phyloP scores from a whole-genome alignment of 1,140 invertebrate genomes.

The Carposina sasakii region DNA sequence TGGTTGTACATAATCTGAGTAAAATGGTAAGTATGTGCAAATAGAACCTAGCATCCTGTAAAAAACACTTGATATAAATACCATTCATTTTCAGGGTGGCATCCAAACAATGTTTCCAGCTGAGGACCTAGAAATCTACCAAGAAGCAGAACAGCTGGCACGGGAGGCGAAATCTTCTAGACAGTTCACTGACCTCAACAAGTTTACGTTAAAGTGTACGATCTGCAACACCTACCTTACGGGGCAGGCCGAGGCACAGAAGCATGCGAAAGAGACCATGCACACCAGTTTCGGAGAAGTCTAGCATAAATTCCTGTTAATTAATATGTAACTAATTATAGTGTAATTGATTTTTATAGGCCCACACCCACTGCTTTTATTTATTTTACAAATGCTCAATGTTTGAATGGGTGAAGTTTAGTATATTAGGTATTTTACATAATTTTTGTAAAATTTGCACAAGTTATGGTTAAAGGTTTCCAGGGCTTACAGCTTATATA shows the following conservation, averaged over 20 bases:
- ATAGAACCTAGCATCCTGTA: too few species aligned
- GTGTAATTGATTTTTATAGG: too few species aligned
- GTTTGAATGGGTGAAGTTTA: too few species aligned
- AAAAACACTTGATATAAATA: too few species aligned
- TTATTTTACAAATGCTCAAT: background rate
- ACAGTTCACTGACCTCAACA: constrained; percentile 92
- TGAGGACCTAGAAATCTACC: constrained; percentile 81
- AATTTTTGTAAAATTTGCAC: too few species aligned
- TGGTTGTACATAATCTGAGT: too few species aligned
- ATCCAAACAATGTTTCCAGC: constrained; percentile 86
- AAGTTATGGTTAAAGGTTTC: too few species aligned
- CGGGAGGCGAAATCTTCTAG: constrained; percentile 89
- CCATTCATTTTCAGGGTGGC: constrained; percentile 75
- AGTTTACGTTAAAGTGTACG: constrained; percentile 88
- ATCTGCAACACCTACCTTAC: constrained; percentile 82
- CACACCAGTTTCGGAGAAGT: constrained; percentile 93
- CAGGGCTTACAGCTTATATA: too few species aligned
- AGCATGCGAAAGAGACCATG: constrained; percentile 88
- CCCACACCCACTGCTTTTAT: background rate
- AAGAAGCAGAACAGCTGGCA: constrained; percentile 88
- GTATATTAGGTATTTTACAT: too few species aligned
- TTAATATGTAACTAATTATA: too few species aligned
- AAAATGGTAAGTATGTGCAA: too few species aligned
- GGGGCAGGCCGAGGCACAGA: constrained; percentile 85
- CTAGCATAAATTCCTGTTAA: constrained; percentile 64